Base-by-base conservation (phyloP, 2,797 vertebrate species). In the Philypnodon macrostomus region DNA sequence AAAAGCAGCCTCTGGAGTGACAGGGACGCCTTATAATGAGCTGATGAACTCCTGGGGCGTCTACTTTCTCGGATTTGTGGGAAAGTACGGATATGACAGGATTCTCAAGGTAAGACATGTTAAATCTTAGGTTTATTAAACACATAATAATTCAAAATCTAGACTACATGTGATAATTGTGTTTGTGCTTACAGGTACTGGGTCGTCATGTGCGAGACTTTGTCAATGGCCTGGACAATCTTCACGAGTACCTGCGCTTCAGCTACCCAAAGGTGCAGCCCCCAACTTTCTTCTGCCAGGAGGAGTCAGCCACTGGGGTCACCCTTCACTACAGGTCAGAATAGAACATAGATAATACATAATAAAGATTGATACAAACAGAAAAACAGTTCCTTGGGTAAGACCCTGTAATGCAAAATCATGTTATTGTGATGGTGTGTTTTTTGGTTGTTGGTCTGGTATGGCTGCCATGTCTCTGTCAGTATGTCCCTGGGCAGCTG, bases 1-100 rank as follows among this genome's bases (percentile, higher is more conserved):
- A 18, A 90, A 88, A 66, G 87, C 89, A 47, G 89, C 88, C 42
- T 89, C 84, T 11, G 82, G 85, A 24, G 86, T 89, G 59, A 91
- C 89, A 44, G 89, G 88, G 11, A 89, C 89, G 0, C 89, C 87
- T 17, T 90, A 90, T 64, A 89, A 87, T 58, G 88, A 90, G 64
- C 79, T 91, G 73, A 92, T 89, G 87, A 92, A 90, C 74, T 88
- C 88, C 51, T 90, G 89, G 87, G 87, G 90, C 0, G 84, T 90
- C 46, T 90, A 88, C 47, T 90, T 90, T 67, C 73, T 89, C 52
- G 85, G 88, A 4, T 91, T 89, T 50, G 88, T 90, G 0, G 88
- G 88, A 35, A 90, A 89, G 47, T 90, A 90, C 0, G 85, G 88
- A 51, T 90, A 89, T 41, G 89, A 91, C 80, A 80, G 86, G 53